A percentile compares a stretch with the other conserved stretches of the same genome.
Conservation (phyloP, 2,888 invertebrate species). For the Argyresthia goedartella region DNA sequence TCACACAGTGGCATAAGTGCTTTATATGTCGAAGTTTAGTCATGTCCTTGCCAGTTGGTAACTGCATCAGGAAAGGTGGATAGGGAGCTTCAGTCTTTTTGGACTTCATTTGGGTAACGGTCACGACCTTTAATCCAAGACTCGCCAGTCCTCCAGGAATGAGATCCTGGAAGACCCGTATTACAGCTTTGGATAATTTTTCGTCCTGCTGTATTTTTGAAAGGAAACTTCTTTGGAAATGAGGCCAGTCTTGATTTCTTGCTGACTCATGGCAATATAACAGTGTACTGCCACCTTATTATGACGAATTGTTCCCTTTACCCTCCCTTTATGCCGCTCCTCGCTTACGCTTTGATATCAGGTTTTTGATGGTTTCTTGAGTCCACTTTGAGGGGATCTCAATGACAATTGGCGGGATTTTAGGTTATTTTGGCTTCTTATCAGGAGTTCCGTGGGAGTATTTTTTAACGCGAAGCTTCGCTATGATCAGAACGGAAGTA, state of each 20-base stretch:
- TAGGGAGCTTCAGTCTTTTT: not conserved
- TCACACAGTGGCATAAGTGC: slow-evolving; percentile 2
- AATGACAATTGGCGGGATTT: not conserved
- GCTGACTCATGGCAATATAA: not conserved
- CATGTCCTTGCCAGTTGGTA: not conserved
- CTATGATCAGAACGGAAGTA: too few species aligned
- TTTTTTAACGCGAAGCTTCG: too few species aligned
- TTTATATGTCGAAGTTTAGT: slow-evolving; percentile 5
- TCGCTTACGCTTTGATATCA: too few species aligned
- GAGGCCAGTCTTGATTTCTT: not conserved
- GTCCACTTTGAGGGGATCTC: not conserved
- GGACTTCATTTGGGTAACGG: not conserved
- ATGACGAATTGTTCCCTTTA: too few species aligned
- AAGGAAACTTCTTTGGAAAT: not conserved
- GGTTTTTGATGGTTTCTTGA: not conserved
- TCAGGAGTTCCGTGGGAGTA: too few species aligned
- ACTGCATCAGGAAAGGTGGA: not conserved
- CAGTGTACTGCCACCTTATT: not conserved
- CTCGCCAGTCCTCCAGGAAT: not conserved
- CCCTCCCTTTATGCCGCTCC: too few species aligned
- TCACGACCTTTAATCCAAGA: not conserved
- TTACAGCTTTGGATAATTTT: not conserved
- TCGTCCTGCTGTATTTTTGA: not conserved
- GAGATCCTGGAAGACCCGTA: not conserved
- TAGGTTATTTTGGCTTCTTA: not conserved